Base-by-base conservation (phyloP, 2,113 vertebrate genomes). In the Vombatus ursinus region DNA sequence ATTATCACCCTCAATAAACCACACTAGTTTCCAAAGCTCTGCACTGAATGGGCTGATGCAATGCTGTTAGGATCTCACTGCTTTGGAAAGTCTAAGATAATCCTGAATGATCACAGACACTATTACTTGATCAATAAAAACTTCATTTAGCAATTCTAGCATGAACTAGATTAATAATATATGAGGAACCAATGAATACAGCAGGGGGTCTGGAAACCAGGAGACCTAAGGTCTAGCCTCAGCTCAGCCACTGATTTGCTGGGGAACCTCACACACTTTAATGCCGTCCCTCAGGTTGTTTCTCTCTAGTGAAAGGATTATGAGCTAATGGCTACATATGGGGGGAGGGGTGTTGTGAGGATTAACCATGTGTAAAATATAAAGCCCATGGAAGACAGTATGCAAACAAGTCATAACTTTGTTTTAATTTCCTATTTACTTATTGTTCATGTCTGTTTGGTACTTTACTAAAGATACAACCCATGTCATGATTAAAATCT, bases 1-100 rank as follows among this genome's bases (percentile, higher is more conserved):
- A 93, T 95, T 96, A 95, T 97, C 91, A 93, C 96, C 96, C 95
- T 90, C 95, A 96, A 95, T 97, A 97, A 97, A 97, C 84, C 50
- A 47, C 44, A 50, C 24, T 94, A 53, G 77, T 24, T 94, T 96
- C 89, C 93, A 19, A 50, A 92, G 57, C 10, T 90, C 93, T 97
- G 90, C 23, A 52, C 93, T 90, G 77, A 94, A 95, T 96, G 14
- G 52, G 16, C 94, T 92, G 84, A 96, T 44, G 90, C 90, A 31
- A 89, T 54, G 57, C 52, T 93, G 92, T 96, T 92, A 92, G 93
- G 52, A 57, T 48, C 84, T 48, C 84, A 57, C 53, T 96, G 48
- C 51, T 95, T 84, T 95, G 84, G n/a, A 96, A 96, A 52, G 94
- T 96, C 92, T 95, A 68, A 96, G 90, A 91, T 91, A 95, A 96